phyloP scores from a whole-genome alignment of 2,888 invertebrate genomes.

The Unio pictorum region DNA sequence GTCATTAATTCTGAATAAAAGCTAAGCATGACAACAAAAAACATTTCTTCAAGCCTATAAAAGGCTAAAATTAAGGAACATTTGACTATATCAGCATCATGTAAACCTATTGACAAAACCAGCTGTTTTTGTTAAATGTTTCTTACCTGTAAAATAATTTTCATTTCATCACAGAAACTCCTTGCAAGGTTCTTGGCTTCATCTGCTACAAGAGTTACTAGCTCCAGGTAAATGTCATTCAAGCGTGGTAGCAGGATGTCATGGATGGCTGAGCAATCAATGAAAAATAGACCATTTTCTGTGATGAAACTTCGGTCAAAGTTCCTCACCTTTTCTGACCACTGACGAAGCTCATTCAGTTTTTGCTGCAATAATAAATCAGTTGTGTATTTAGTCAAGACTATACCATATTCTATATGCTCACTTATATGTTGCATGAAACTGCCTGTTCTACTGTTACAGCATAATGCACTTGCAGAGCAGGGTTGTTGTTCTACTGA shows the following conservation, averaged over 20 bases:
- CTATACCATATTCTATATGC: too few relatives aligned
- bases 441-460: too few relatives aligned
- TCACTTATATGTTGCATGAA: too few relatives aligned
- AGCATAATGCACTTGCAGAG: too few relatives aligned
- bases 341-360: conserved; percentile 65
- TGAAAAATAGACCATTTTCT: conserved; percentile 62
- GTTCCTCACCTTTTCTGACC: conserved; percentile 66
- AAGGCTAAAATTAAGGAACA: neutral
- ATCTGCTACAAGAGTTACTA: conserved; percentile 65
- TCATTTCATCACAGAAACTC: conserved; percentile 64
- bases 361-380: conserved; percentile 60
- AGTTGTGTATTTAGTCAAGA: neutral
- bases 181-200: conserved; percentile 59
- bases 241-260: conserved; percentile 63
- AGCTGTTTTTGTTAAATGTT: neutral
- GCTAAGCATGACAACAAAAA: too few relatives aligned
- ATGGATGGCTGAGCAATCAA: conserved; percentile 66
- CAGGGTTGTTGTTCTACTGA: too few relatives aligned
- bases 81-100: neutral
- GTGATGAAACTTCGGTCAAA: conserved; percentile 65
- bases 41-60: too few relatives aligned
- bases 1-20: too few relatives aligned
- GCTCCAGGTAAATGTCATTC: conserved; percentile 62
- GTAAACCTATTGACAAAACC: neutral
- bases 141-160: conserved; percentile 53